These are phyloP conservation scores for Herminia tarsipennalis DNA, from an alignment of 2,888 invertebrate species.

Conservation along the genomic window DNA sequence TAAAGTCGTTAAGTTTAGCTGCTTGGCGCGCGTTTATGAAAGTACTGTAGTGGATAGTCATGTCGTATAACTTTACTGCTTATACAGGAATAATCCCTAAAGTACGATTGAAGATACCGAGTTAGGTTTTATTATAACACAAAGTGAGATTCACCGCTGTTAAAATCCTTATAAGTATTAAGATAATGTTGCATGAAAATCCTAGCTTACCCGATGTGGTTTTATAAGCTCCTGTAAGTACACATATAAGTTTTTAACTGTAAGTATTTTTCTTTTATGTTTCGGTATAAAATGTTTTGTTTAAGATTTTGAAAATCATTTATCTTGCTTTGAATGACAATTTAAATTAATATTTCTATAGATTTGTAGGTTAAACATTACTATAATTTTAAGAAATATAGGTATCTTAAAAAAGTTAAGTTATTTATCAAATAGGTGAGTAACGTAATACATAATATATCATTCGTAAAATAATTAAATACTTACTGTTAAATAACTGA, in stretches of 20 bases:
- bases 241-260: background rate
- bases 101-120: constrained; percentile 48
- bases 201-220: constrained; percentile 30
- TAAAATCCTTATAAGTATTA: constrained; percentile 31
- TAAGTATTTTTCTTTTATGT: background rate
- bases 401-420: no score
- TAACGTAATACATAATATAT: no score
- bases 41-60: constrained; percentile 54
- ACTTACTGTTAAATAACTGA: no score
- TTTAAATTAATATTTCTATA: no score
- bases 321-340: no score
- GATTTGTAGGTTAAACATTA: no score
- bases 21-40: constrained; percentile 49
- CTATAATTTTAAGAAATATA: no score
- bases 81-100: constrained; percentile 63
- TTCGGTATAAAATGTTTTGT: no score
- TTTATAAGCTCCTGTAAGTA: constrained; percentile 8
- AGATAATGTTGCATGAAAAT: constrained; percentile 21
- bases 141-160: constrained; percentile 32
- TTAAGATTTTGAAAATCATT: no score
- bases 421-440: no score
- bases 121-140: constrained; percentile 37
- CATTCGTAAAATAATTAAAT: no score
- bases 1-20: constrained; percentile 72
- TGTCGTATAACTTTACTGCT: constrained; percentile 71